phyloP scores from a whole-genome alignment of 2,888 invertebrate species.

The Tenthredo livida region DNA sequence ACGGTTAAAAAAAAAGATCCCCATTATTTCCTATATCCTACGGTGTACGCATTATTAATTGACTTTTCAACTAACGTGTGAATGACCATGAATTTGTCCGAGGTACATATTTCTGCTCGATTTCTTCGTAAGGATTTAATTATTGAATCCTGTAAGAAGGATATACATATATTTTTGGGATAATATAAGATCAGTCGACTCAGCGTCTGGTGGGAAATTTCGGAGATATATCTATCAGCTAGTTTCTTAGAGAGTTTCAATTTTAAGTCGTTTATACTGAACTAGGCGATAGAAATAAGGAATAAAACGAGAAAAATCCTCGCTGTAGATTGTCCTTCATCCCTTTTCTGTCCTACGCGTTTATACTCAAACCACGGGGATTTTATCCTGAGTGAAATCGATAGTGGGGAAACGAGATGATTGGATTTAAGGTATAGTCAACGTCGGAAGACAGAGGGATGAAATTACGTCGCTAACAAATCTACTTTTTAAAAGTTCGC shows the following conservation, averaged over 20 bases:
- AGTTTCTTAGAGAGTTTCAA: neutral
- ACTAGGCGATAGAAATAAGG: neutral
- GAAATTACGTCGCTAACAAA: constrained; percentile 29
- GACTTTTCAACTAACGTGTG: neutral
- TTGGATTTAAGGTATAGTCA: constrained; percentile 67
- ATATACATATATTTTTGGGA: neutral
- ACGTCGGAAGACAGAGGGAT: constrained; percentile 36
- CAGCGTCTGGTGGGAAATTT: neutral
- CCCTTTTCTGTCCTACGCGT: constrained; percentile 36
- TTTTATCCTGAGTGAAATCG: constrained; percentile 65
- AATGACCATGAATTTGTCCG: neutral
- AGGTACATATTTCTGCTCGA: neutral
- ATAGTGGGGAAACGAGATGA: constrained; percentile 71
- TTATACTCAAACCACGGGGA: constrained; percentile 39
- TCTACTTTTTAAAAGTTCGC: constrained; percentile 6
- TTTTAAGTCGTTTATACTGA: constrained; percentile 38
- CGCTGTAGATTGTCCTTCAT: constrained; percentile 35
- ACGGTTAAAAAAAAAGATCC: too few species aligned
- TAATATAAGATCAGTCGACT: neutral
- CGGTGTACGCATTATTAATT: neutral
- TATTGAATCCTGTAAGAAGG: neutral
- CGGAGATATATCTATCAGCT: neutral
- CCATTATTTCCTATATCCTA: neutral
- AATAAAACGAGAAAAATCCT: constrained; percentile 1
- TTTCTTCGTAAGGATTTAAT: neutral